Conservation (phyloP, 2,797 vertebrate species). For the Neopelma chrysocephalum region DNA sequence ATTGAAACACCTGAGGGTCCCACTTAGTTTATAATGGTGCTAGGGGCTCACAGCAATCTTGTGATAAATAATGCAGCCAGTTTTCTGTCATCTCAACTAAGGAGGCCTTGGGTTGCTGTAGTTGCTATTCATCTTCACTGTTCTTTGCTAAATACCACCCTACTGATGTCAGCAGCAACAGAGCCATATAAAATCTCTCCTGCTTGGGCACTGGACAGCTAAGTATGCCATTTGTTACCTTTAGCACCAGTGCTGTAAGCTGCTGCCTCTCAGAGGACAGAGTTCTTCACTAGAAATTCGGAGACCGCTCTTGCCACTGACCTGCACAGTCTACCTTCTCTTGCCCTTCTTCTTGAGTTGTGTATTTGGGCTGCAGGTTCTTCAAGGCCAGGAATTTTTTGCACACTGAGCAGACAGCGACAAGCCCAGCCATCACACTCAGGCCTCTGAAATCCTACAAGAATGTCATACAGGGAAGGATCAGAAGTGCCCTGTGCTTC, state of each 20-base stretch:
- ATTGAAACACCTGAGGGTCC: neutral
- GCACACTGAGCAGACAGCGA: neutral
- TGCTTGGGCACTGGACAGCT: neutral
- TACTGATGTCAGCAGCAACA: neutral
- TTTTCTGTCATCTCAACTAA: neutral
- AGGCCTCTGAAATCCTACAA: neutral
- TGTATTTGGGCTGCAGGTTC: neutral
- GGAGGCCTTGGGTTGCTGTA: neutral
- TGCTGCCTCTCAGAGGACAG: neutral
- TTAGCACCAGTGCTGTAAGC: neutral
- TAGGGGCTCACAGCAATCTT: neutral
- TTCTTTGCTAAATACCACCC: neutral
- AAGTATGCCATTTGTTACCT: neutral
- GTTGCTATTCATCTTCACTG: neutral
- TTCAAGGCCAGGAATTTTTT: neutral
- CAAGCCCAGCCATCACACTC: neutral
- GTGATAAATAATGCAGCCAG: neutral
- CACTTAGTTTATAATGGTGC: neutral
- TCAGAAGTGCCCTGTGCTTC: neutral
- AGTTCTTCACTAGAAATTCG: neutral
- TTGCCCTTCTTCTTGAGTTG: neutral
- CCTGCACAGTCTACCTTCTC: neutral
- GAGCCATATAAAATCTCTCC: neutral
- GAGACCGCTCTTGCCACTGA: neutral
- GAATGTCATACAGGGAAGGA: neutral